Evolutionary conservation across 2,113 vertebrate genomes (phyloP), one percentile per base, ranked within the genome.

Genomic region (Embiotoca jacksoni): DNA sequence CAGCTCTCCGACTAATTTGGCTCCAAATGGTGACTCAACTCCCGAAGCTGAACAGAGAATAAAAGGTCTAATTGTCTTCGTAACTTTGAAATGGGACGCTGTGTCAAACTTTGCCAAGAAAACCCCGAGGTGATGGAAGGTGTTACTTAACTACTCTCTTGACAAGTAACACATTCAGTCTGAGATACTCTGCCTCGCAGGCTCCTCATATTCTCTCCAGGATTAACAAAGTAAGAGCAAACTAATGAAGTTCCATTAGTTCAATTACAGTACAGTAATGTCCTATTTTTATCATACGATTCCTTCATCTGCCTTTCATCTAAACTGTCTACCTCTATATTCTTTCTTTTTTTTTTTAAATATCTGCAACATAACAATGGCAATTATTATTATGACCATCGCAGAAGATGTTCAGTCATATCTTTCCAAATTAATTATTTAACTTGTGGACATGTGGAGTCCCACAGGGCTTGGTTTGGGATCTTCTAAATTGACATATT

Each of bases 41-140:
- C 47, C 79, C 81, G 77, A 75, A 85, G 77, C 72, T 88, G 59
- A 84, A 85, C 65, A 44, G 61, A 58, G 72, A 81, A 81, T 80
- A 86, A 88, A 72, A 90, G 76, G 64, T 76, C 84, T 87, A 90
- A 91, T 91, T 85, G 86, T 77, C 67, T 53, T 44, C 46, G 78
- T 50, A 84, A 83, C 70, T 88, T 77, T 59, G 35, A 85, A 76
- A 77, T 59, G 59, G 82, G 72, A 80, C 56, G 39, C 3, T 0
- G 16, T 57, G 47, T 71, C 16, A 85, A 81, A 83, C 76, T 78
- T 84, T 72, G 50, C 9, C 11, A 13, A 69, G 59, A 68, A 55
- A 55, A 32, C 46, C 52, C 57, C 15, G 8, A 64, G 44, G 50
- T 5, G 64, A 56, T 68, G 65, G 11, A 79, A 69, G 56, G 32